A percentile compares a stretch with the other conserved stretches of the same genome.
Conservation (phyloP, 2,888 invertebrate species). For the Chymomyza amoena region DNA sequence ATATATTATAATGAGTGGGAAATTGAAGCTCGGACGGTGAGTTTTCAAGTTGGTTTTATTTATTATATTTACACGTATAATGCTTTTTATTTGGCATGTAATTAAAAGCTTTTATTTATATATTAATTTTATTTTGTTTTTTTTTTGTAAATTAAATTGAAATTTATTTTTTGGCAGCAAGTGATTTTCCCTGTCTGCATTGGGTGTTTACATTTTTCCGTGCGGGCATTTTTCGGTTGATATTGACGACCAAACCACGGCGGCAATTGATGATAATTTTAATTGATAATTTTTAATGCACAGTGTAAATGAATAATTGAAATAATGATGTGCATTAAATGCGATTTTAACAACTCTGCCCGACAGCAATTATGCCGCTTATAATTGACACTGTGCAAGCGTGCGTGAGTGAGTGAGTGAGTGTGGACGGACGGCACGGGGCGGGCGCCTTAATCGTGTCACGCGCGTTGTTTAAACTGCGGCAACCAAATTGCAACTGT, state of each 20-base stretch:
- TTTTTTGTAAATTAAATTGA: background rate
- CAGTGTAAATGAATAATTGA: conserved; percentile 21
- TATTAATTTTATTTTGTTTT: background rate
- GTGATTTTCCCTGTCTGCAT: conserved; percentile 16
- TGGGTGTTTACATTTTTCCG: conserved; percentile 64
- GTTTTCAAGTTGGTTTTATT: background rate
- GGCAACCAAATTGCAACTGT: conserved; percentile 67
- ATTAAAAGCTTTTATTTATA: background rate
- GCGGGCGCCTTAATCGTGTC: conserved; percentile 18
- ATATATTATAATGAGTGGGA: no score
- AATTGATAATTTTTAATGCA: conserved; percentile 53
- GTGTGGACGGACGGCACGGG: background rate
- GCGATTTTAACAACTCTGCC: conserved; percentile 42
- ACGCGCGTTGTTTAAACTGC: conserved; percentile 56
- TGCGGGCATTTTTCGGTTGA: conserved; percentile 47
- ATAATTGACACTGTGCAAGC: background rate
- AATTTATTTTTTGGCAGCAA: background rate
- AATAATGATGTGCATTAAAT: conserved; percentile 32
- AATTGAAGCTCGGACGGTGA: no score
- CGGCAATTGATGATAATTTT: conserved; percentile 52
- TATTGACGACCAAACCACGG: conserved; percentile 6
- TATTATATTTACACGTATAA: background rate
- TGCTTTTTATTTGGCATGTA: conserved; percentile 3
- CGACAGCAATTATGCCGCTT: conserved; percentile 8
- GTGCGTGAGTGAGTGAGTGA: background rate